A percentile compares a stretch with the other conserved stretches of the same genome.
Evolutionary conservation across 64 coral and sea anemone genomes (phyloP).

Genomic region (Platygyra sinensis): DNA sequence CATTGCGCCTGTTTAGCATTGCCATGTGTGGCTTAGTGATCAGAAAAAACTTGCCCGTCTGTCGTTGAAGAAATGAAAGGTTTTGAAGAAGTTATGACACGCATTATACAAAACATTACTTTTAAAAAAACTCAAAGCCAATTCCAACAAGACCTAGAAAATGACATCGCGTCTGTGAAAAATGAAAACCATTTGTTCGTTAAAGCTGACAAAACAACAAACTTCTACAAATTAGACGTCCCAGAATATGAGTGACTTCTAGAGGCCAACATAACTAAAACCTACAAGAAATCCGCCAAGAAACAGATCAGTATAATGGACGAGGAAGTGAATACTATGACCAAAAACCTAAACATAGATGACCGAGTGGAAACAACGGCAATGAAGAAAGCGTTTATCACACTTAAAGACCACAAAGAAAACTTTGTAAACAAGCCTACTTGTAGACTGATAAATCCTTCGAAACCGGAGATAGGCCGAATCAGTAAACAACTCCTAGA

Average conservation of each 20-base stretch:
- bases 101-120: neutral
- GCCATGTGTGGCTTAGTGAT: too few species aligned
- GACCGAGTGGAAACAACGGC: neutral
- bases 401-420: too few species aligned
- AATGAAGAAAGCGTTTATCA: neutral
- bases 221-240: slow-evolving; percentile 28
- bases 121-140: neutral
- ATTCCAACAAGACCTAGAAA: neutral
- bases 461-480: too few species aligned
- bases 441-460: too few species aligned
- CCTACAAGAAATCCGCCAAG: slow-evolving; percentile 27
- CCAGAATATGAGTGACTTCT: neutral
- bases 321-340: too few species aligned
- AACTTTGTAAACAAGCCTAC: too few species aligned
- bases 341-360: neutral
- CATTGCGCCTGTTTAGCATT: too few species aligned
- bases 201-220: slow-evolving; percentile 33
- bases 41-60: neutral
- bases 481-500: too few species aligned
- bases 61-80: neutral
- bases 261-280: slow-evolving; percentile 29
- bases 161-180: neutral
- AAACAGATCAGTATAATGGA: neutral
- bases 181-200: slow-evolving; percentile 32
- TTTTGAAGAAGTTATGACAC: slow-evolving; percentile 2